A percentile compares a stretch with the other conserved stretches of the same genome.
These are phyloP conservation scores for Andricus quercusramuli DNA, from an alignment of 2,888 invertebrate species.

Conservation along the genomic window DNA sequence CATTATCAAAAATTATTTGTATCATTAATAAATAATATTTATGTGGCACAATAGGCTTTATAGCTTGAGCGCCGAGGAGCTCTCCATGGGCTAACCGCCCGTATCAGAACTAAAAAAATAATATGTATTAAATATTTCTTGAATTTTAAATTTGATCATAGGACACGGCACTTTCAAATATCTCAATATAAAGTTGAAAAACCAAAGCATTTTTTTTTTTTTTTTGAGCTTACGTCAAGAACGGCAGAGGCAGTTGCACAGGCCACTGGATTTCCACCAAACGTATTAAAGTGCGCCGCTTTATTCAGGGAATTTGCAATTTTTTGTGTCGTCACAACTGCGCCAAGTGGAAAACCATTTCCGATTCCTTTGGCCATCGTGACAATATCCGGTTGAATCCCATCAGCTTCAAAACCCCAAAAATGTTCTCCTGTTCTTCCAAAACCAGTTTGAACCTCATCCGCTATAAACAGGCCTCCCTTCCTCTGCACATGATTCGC, in stretches of 20 bases:
- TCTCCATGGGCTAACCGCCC: too few relatives aligned
- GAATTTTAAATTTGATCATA: too few relatives aligned
- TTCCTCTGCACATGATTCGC: conserved; percentile 87
- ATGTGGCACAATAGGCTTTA: too few relatives aligned
- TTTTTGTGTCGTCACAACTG: conserved; percentile 94
- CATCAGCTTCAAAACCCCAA: conserved; percentile 98
- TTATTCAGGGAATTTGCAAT: conserved; percentile 89
- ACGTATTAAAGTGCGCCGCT: conserved; percentile 96
- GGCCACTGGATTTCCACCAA: conserved; percentile 96
- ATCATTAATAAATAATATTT: too few relatives aligned
- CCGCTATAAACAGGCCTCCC: conserved; percentile 94
- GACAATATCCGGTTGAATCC: conserved; percentile 93
- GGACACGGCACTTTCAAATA: too few relatives aligned
- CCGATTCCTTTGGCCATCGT: conserved; percentile 97
- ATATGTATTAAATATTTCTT: too few relatives aligned
- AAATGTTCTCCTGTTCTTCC: conserved; percentile 95
- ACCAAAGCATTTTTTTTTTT: too few relatives aligned
- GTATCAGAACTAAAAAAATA: too few relatives aligned
- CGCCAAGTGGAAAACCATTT: conserved; percentile 97
- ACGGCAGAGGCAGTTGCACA: conserved; percentile 94
- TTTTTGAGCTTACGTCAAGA: conserved; percentile 86
- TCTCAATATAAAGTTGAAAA: too few relatives aligned
- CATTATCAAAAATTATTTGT: too few relatives aligned
- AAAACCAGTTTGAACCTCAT: conserved; percentile 99
- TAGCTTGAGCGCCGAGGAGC: too few relatives aligned